Evolutionary conservation across 2,888 invertebrate species (phyloP).

Genomic region (Polyploca ridens): DNA sequence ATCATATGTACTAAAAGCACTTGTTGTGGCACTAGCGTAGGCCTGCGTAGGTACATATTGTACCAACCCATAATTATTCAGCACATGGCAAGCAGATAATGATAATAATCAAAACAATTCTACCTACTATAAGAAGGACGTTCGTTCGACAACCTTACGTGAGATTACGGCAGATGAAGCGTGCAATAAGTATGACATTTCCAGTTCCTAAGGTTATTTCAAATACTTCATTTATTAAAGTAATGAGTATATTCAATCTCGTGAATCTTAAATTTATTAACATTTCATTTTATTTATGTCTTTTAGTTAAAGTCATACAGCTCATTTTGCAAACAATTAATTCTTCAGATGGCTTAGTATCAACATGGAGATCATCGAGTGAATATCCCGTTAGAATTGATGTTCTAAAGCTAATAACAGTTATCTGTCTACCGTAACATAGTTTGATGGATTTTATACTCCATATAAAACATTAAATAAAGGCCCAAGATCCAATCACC

Average conservation of each 20-base stretch:
- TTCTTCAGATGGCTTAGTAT: not conserved
- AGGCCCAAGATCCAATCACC: slow-evolving; percentile 8
- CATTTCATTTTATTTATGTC: no score
- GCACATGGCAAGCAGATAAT: not conserved
- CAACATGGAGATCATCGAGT: not conserved
- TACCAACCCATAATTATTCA: no score
- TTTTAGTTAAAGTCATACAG: no score
- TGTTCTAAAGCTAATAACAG: slow-evolving; percentile 4
- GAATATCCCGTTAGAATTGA: not conserved
- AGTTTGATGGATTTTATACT: slow-evolving; percentile 5
- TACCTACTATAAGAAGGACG: not conserved
- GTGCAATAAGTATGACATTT: slow-evolving; percentile 2
- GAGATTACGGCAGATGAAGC: not conserved
- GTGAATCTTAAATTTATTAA: no score
- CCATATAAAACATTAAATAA: not conserved
- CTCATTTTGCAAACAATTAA: no score
- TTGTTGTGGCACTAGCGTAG: no score
- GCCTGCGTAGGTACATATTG: no score
- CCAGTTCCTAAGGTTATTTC: not conserved
- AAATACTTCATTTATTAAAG: not conserved
- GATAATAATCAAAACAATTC: not conserved
- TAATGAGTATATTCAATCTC: no score
- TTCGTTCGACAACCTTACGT: not conserved
- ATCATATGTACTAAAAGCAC: no score
- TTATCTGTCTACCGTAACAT: not conserved